Conservation (phyloP, 2,113 vertebrate species). For the Argyrosomus japonicus region DNA sequence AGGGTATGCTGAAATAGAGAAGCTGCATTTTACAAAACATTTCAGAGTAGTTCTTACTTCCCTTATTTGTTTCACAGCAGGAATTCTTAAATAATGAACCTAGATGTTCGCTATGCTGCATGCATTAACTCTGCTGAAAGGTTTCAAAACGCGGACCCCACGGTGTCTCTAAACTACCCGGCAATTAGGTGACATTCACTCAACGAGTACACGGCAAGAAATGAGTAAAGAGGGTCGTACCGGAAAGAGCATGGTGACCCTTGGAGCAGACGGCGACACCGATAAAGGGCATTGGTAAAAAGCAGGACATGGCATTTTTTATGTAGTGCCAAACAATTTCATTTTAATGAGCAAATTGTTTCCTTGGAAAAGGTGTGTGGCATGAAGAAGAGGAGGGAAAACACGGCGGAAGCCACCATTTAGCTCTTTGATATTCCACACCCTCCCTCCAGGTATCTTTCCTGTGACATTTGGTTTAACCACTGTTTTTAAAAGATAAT, state of each 20-base stretch:
- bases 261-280: background rate
- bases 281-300: constrained; percentile 34
- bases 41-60: background rate
- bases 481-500: constrained; percentile 58
- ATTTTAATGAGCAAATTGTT: constrained; percentile 29
- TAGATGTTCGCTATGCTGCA: background rate
- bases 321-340: constrained; percentile 10
- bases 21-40: background rate
- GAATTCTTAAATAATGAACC: constrained; percentile 12
- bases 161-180: background rate
- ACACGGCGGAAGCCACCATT: constrained; percentile 39
- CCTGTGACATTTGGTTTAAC: constrained; percentile 51
- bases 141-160: background rate
- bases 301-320: background rate
- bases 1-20: background rate
- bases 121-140: background rate
- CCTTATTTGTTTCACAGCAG: constrained; percentile 17
- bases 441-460: constrained; percentile 47
- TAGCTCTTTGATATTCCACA: constrained; percentile 37
- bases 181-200: constrained; percentile 12
- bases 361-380: constrained; percentile 11
- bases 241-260: constrained; percentile 3
- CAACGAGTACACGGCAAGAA: background rate
- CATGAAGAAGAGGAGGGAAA: background rate
- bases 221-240: background rate